Evolutionary conservation across 2,888 invertebrate genomes (phyloP), one percentile per base, ranked within the genome.

Genomic region (Melanchra persicariae): DNA sequence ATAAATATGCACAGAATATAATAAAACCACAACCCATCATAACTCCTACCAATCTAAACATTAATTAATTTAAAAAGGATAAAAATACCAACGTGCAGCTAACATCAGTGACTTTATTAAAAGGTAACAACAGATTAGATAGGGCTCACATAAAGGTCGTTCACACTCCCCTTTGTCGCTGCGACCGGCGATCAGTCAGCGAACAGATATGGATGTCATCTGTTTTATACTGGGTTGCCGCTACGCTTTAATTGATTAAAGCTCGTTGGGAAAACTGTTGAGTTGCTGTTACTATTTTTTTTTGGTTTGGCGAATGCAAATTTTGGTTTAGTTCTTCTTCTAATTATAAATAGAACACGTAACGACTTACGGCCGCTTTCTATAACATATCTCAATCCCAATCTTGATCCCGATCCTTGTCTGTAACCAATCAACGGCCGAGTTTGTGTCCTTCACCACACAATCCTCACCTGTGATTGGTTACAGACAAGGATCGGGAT

Each of bases 121-220:
- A 82, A 79, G 51, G 65, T 81, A 79, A 75, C 80, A 76, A 78
- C 64, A 74, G 84, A 85, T 85, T 82, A 85, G 85, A 85, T 84
- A 82, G 59, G 60, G 59, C 47, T 24, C 30, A 68, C 55, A 66
- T 66, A 83, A 72, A 72, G 85, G 84, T 85, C 85, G 55, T 85
- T 85, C 85, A 85, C 85, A 85, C 85, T 74, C 54, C 63, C 76
- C 84, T 85, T 85, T 83, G 85, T 85, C 82, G 84, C 79, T 66
- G 65, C 83, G 81, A 72, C 85, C 86, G 85, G 85, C 88, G 88
- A 91, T 92, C 90, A 88, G 90, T 92, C 92, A 91, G 85, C 85
- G 85, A 71, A 83, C 86, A 82, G 91, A 91, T 91, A 90, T 87
- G 88, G 87, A 82, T 89, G 89, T 89, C 88, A 86, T 85, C 87